These are phyloP conservation scores for Drosophila asahinai DNA, from an alignment of 1,140 invertebrate species.

Conservation along the genomic window DNA sequence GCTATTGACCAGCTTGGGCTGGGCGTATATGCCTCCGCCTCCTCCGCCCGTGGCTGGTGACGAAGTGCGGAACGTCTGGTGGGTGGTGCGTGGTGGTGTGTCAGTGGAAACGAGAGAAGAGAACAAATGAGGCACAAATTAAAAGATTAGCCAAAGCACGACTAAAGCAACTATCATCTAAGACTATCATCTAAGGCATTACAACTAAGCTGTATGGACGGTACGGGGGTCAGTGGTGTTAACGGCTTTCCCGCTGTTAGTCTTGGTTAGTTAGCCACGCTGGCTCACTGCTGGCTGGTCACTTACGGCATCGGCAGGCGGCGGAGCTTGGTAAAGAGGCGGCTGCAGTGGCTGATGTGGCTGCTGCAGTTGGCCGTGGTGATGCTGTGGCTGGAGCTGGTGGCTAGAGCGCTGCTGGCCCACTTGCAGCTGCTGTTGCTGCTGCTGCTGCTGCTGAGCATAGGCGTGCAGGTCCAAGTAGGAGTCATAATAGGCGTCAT, in stretches of 20 bases:
- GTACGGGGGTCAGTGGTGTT: constrained; percentile 27
- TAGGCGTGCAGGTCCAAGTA: constrained; percentile 75
- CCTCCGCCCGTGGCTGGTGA: constrained; percentile 65
- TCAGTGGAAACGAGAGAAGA: constrained; percentile 40
- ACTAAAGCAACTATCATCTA: constrained; percentile 41
- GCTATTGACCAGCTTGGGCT: constrained; percentile 80
- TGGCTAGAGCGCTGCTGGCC: too few species aligned
- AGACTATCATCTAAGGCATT: constrained; percentile 35
- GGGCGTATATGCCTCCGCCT: constrained; percentile 78
- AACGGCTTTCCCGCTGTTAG: constrained; percentile 23
- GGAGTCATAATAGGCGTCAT: constrained; percentile 76
- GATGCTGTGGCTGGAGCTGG: constrained; percentile 22
- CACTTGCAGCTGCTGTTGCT: constrained; percentile 38
- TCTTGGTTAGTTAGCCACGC: constrained; percentile 56
- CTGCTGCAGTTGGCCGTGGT: constrained; percentile 43
- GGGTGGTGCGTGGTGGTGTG: constrained; percentile 16
- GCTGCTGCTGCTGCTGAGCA: constrained; percentile 50
- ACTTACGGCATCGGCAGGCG: constrained; percentile 77
- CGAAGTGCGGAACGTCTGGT: constrained; percentile 81
- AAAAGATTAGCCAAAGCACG: constrained; percentile 41
- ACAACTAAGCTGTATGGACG: constrained; percentile 46
- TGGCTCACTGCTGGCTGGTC: constrained; percentile 32
- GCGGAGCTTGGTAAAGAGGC: constrained; percentile 65
- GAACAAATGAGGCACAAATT: constrained; percentile 53
- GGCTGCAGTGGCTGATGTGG: constrained; percentile 44